phyloP scores from a whole-genome alignment of 2,113 vertebrate genomes.

The Furnarius figulus region DNA sequence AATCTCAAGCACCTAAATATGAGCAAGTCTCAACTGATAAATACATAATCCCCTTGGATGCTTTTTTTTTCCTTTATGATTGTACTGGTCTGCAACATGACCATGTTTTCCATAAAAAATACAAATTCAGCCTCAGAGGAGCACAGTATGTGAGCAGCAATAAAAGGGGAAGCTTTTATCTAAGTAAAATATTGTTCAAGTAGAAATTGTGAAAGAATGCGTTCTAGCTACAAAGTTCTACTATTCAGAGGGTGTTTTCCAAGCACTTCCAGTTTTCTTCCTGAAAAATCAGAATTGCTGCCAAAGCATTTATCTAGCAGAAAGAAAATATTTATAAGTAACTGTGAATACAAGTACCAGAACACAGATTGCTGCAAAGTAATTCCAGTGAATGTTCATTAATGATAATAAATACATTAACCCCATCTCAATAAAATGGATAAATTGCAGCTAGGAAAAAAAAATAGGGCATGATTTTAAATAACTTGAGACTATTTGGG shows the following conservation, averaged over 20 bases:
- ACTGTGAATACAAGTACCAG: neutral
- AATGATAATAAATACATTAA: neutral
- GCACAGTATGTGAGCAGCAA: neutral
- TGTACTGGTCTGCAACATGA: neutral
- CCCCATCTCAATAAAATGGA: neutral
- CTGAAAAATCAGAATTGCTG: neutral
- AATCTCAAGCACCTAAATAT: neutral
- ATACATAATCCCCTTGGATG: neutral
- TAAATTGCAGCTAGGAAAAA: neutral
- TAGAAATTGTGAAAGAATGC: neutral
- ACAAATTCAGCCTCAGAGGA: neutral
- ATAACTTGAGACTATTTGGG: neutral
- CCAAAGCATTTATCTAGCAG: neutral
- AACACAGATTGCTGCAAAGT: neutral
- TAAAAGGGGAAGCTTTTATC: neutral
- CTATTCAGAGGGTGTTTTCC: neutral
- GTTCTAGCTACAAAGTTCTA: neutral
- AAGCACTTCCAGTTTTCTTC: neutral
- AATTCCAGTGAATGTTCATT: neutral
- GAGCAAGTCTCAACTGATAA: neutral
- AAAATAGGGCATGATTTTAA: neutral
- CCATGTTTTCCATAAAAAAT: neutral
- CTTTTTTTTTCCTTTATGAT: neutral
- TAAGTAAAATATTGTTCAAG: neutral
- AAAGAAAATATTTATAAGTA: conserved; percentile 8